Base-by-base conservation (phyloP, 1,140 invertebrate genomes). In the Nautilus pompilius region DNA sequence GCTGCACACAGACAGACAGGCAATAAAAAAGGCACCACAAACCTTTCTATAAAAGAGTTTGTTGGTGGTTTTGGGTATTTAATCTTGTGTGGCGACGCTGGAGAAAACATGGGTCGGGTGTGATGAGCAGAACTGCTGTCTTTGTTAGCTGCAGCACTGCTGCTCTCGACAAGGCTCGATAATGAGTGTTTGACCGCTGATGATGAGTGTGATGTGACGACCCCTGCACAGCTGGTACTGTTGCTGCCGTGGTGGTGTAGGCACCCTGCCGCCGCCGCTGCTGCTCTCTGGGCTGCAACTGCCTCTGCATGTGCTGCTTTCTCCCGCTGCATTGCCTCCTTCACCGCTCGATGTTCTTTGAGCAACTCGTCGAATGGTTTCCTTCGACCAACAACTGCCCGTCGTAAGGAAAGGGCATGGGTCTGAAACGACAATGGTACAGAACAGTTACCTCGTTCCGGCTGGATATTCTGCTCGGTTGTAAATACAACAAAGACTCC, bases 331-430 rank as follows among this genome's bases (percentile, higher is more conserved):
- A 79, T 63, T 8, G 74, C 70, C 62, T 82, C 79, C 65, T 81
- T 81, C 5, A 76, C 86, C 34, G 89, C 89, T 46, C 89, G 84
- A 76, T 93, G 90, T 63, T 92, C 90, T 3, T 88, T 88, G 46
- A 93, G 83, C 26, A 93, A 82, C 48, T 89, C 88, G 80, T 93
- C 91, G 82, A 93, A 93, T 28, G 88, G 85, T 80, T 91, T 91
- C 51, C 87, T 87, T 29, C 91, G 82, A 0, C 90, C 91, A 48
- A 83, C 72, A n/a, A 93, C 91, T 13, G 87, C 88, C 61, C 91
- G 80, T 46, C 91, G 82, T 56, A 91, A 71, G 28, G 89, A 89
- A 56, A 93, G 84, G 5, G 90, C 88, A 83, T 93, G 91, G 17
- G 90, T 89, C 83, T 83, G 65, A 48, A 77, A 72, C 55, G 10